Base-by-base conservation (phyloP, 2,888 invertebrate species). In the Epistrophe grossulariae region DNA sequence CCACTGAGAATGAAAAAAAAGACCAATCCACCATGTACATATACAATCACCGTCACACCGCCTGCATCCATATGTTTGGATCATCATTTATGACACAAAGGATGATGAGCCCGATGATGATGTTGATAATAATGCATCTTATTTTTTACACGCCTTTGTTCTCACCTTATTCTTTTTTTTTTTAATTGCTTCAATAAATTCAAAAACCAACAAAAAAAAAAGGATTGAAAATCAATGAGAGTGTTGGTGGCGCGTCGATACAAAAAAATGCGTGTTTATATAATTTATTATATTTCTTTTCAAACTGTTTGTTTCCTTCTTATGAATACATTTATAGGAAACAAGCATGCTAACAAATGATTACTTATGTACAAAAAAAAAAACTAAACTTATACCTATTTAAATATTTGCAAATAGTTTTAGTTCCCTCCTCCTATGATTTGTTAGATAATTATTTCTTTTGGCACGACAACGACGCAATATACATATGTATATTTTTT, bases 41-140 rank as follows among this genome's bases (percentile, higher is more conserved):
- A 52, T 19, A 19, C 28, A 4, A 60, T 24, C 9, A 15, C 45
- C 24, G 48, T 62, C 45, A 45, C 35, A 43, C 73, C 60, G 87
- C 87, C 83, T 87, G 87, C 87, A 83, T 87, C 78, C 87, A 87
- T 87, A 82, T 79, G 83, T 31, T 78, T 43, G 40, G 40, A 24
- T 24, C 24, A 68, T 66, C 72, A 78, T 87, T 87, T 87, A 87
- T 83, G 82, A 76, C 87, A 87, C 87, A 87, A 87, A 87, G 83
- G 83, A 87, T 83, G 81, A 72, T 72, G 43, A 6, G 50, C 43
- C 40, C 15, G 48, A 17, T 17, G 31, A 72, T 40, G 73, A 59
- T 48, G 74, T 52, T 72, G 72, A 72, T 60, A 79, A 79, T 81
- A 66, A 78, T 73, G 81, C 78, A 78, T 87, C 76, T 72, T 80